Base-by-base conservation (phyloP, 2,888 invertebrate genomes). In the Sycophila texana region DNA sequence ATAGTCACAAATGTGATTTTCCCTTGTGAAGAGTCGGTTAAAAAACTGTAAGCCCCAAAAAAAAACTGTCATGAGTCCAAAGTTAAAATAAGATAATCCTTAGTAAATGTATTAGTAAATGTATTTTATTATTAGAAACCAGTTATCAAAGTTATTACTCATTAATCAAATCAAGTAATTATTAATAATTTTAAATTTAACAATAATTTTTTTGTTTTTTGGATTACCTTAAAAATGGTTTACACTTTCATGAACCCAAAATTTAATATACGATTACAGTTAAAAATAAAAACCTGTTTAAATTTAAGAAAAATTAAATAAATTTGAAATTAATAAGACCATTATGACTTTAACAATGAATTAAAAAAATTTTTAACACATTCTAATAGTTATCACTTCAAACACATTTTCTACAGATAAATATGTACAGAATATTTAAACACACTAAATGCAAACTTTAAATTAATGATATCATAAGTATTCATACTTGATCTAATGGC, bases 401-500 rank as follows among this genome's bases (percentile, higher is more conserved):
- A 81, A 78, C 77, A 58, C 75, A 49, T 71, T 58, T 63, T 72
- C n/a, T 63, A 65, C 74, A 70, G 5, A 77, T 66, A 77, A 47
- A 74, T 77, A 81, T 81, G 66, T 81, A 81, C 81, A 81, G 39
- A 60, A 51, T 66, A 70, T 14, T 71, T 63, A 39, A 49, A 68
- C 60, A 74, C 71, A 74, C 60, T 55, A 55, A 77, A 80, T 4
- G 22, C 71, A 77, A 61, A 26, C 60, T 47, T 58, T 47, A 61
- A 63, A 58, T 55, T 71, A 61, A 7, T 77, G 20, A 58, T 39
- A 26, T 53, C 20, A 76, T 72, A 16, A 57, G 63, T 16, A 20
- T 71, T 76, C 80, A 67, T 82, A 82, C 82, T 76, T 82, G 80
- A 76, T 80, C 79, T 73, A 94, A 89, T 87, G 93, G 93, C 57